Conservation (phyloP, 1,140 invertebrate genomes). For the Trachymyrmex cornetzi region DNA sequence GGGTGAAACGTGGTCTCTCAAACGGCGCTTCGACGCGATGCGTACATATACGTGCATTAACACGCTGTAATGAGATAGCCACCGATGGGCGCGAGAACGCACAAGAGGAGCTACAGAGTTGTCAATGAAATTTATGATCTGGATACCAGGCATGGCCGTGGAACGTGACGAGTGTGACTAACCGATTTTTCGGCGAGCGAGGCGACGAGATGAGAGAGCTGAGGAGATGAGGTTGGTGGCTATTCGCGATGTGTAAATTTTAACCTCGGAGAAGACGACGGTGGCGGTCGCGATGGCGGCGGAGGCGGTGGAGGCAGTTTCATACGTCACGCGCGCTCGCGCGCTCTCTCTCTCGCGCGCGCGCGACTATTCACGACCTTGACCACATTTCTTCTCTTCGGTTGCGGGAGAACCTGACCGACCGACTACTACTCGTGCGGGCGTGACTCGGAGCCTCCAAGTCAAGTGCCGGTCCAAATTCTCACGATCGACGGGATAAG, state of each 20-base stretch:
- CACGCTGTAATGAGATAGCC: conserved; percentile 7
- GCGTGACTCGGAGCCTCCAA: conserved; percentile 41
- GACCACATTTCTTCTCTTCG: conserved; percentile 74
- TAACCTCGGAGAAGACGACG: conserved; percentile 61
- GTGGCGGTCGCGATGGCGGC: conserved; percentile 5
- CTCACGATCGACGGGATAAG: conserved; percentile 39
- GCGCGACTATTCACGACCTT: conserved; percentile 67
- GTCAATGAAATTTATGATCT: conserved; percentile 75
- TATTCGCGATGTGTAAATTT: conserved; percentile 77
- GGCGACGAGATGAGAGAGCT: conserved; percentile 35
- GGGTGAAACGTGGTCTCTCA: conserved; percentile 27
- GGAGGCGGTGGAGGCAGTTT: conserved; percentile 38
- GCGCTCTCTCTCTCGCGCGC: conserved; percentile 49
- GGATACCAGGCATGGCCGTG: conserved; percentile 68
- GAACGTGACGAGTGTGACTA: conserved; percentile 74
- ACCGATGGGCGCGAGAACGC: not conserved
- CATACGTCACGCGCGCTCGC: conserved; percentile 67
- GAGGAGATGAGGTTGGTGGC: conserved; percentile 64
- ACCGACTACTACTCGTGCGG: conserved; percentile 37
- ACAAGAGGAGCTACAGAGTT: conserved; percentile 51
- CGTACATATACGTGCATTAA: conserved; percentile 33
- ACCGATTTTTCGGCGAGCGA: conserved; percentile 73
- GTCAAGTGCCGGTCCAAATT: conserved; percentile 48
- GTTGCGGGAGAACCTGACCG: conserved; percentile 53
- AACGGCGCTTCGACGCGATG: not conserved